These are phyloP conservation scores for Nowickia ferox DNA, from an alignment of 2,888 invertebrate species.

Conservation along the genomic window DNA sequence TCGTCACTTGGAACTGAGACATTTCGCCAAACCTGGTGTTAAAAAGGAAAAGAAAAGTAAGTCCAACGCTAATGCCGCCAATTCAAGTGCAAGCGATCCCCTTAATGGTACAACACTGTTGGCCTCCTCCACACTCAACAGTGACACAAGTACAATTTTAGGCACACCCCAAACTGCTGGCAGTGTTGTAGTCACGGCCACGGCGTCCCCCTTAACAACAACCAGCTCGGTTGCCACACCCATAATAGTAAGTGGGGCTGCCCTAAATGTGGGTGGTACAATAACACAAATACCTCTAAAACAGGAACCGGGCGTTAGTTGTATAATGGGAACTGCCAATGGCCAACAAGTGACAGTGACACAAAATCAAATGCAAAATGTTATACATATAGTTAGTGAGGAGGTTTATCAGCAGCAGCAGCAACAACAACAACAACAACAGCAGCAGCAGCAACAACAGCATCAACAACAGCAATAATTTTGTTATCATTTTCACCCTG, in stretches of 20 bases:
- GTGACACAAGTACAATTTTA: conserved; percentile 50
- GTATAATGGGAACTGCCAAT: conserved; percentile 64
- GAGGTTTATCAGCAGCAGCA: conserved; percentile 78
- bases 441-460: conserved; percentile 75
- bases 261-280: conserved; percentile 53
- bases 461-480: conserved; percentile 76
- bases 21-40: conserved; percentile 83
- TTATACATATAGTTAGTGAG: conserved; percentile 80
- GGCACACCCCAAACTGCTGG: conserved; percentile 30
- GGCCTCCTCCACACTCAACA: conserved; percentile 65
- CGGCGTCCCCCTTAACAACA: conserved; percentile 61
- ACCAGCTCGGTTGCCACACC: conserved; percentile 70
- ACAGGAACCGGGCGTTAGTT: conserved; percentile 71
- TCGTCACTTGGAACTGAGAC: conserved; percentile 84
- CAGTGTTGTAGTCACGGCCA: conserved; percentile 38
- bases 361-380: conserved; percentile 76
- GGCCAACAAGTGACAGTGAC: conserved; percentile 57
- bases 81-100: conserved; percentile 74
- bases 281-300: conserved; percentile 71
- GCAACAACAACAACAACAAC: conserved; percentile 74
- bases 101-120: conserved; percentile 69
- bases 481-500: background rate
- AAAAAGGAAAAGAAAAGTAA: conserved; percentile 83
- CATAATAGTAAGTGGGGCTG: conserved; percentile 73
- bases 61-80: conserved; percentile 76